These are phyloP conservation scores for Crocallis elinguaria DNA, from an alignment of 2,888 invertebrate genomes.

Conservation along the genomic window DNA sequence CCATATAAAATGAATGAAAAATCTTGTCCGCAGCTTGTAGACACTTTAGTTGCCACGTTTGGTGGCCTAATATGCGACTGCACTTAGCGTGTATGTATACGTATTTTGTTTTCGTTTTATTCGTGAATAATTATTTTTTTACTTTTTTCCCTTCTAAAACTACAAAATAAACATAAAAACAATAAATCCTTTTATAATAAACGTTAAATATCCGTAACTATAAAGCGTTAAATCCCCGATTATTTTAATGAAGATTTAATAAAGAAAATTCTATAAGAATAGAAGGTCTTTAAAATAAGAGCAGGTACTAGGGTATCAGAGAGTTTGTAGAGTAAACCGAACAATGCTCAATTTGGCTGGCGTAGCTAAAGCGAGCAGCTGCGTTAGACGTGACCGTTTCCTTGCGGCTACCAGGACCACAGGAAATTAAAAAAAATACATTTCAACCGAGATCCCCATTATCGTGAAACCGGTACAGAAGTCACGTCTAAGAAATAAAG, in stretches of 20 bases:
- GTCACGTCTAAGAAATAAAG: constrained; percentile 49
- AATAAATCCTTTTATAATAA: too few species aligned
- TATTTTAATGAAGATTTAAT: too few species aligned
- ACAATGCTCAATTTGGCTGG: constrained; percentile 58
- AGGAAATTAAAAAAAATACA: constrained; percentile 50
- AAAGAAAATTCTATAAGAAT: constrained; percentile 19
- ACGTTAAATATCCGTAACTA: too few species aligned
- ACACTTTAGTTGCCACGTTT: too few species aligned
- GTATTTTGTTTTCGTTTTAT: too few species aligned
- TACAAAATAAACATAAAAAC: too few species aligned
- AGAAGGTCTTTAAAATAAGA: constrained; percentile 32
- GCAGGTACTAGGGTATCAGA: constrained; percentile 34
- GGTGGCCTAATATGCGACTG: too few species aligned
- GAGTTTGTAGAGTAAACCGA: constrained; percentile 47
- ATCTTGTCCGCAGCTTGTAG: too few species aligned
- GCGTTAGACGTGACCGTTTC: constrained; percentile 56
- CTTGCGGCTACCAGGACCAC: constrained; percentile 43
- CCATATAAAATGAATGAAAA: too few species aligned
- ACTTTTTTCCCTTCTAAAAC: too few species aligned
- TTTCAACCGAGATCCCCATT: constrained; percentile 41
- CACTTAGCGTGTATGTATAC: too few species aligned
- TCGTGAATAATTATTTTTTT: too few species aligned
- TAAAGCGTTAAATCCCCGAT: neutral
- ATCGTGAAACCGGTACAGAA: constrained; percentile 45
- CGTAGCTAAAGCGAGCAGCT: constrained; percentile 59